These are phyloP conservation scores for Mus minutoides DNA, from an alignment of 2,797 vertebrate species.

Conservation along the genomic window DNA sequence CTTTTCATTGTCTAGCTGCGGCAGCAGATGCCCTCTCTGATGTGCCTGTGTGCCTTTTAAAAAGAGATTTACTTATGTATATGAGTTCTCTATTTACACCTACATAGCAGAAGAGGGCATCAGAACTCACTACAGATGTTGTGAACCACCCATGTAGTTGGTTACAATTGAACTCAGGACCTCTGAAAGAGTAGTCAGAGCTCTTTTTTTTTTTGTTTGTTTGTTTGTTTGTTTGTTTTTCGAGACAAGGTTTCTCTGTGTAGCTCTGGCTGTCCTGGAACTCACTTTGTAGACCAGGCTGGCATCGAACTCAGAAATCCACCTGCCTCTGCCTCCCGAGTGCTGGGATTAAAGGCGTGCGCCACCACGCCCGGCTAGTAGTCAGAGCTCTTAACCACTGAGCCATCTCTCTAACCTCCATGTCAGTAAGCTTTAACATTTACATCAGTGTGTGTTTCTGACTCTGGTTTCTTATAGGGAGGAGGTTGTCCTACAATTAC, in stretches of 20 bases:
- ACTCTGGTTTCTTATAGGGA: neutral
- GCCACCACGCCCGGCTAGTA: no score
- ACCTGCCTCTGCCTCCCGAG: no score
- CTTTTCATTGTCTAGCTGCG: neutral
- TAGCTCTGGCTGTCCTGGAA: no score
- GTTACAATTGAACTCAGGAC: neutral
- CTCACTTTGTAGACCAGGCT: no score
- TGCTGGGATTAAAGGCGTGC: no score
- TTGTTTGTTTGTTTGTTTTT: no score
- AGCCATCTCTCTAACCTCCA: neutral
- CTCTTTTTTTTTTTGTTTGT: no score
- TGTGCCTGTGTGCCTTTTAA: neutral
- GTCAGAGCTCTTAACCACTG: neutral
- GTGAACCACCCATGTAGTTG: neutral
- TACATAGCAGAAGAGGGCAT: neutral
- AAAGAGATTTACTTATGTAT: neutral
- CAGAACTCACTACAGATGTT: neutral
- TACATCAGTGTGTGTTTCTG: neutral
- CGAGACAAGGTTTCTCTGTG: no score
- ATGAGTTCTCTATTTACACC: neutral
- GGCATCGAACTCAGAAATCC: no score
- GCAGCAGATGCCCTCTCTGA: neutral
- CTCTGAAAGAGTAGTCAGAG: neutral
- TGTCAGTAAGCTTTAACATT: slow-evolving; percentile 4
- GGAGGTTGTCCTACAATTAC: neutral